Base-by-base conservation (phyloP, 1,140 invertebrate genomes). In the Papilio xuthus region DNA sequence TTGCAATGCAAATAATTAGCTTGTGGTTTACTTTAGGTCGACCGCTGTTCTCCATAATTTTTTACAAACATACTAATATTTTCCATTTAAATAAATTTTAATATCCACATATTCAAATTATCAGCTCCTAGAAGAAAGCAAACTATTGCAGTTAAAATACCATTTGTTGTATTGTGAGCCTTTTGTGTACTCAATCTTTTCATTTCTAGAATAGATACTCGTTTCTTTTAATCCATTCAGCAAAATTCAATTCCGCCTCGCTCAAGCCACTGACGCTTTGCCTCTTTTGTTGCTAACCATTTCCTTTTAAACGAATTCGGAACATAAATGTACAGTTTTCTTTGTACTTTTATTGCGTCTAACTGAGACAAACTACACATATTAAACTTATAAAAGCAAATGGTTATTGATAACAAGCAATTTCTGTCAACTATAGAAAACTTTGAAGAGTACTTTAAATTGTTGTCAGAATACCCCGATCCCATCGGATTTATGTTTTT, bases 201-300 rank as follows among this genome's bases (percentile, higher is more conserved):
- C 12, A 28, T 67, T 67, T 67, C 23, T 10, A 28, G 60, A 67
- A 28, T 63, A 67, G 60, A 67, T 67, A 28, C 60, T 67, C 28
- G 26, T 67, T 67, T 67, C 26, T 67, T 28, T 63, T 32, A 67
- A 67, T 67, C 60, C 60, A 63, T 63, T 67, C 60, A 67, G 18
- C 26, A 67, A 67, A 67, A 60, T 26, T 60, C 9, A 26, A 67
- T 67, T 23, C 60, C 60, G 26, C 32, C 13, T 28, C 60, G 26
- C 60, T 67, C 60, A 18, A 32, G 60, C 60, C 26, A 67, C 60
- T 67, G 26, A 67, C 12, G 60, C 60, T 67, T 67, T 67, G 60
- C 60, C 26, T 67, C 60, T 32, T 63, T 67, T 67, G 60, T 28
- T 67, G 26, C 4, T 28, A 67, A 67, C 60, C 60, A 67, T 28